Base-by-base conservation (phyloP, 2,797 vertebrate genomes). In the Argentina silus region DNA sequence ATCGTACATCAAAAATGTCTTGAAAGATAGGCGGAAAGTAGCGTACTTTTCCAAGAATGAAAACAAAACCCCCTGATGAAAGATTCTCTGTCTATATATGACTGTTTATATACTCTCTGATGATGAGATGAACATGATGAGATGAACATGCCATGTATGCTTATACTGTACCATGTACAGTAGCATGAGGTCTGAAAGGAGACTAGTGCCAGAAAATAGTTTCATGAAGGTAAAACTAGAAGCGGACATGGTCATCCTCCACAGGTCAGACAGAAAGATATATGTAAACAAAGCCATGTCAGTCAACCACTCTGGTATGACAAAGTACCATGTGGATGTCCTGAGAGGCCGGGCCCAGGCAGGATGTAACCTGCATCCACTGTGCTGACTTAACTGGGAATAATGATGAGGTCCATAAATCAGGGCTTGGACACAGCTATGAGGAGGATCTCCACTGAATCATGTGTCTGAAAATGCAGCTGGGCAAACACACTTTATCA, bases 401-500 rank as follows among this genome's bases (percentile, higher is more conserved):
- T 69, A 64, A 75, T 67, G 57, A 15, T 15, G 66, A 57, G 59
- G 8, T 9, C 47, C 73, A 78, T 80, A 78, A 80, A 81, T 81
- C 76, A 73, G 21, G 45, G 61, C 36, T 21, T 48, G 70, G 72
- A 78, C 73, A 62, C 44, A 47, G 75, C 73, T 74, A 70, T 70
- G 70, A 77, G 65, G 48, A 48, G 67, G 51, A 80, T 70, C 53
- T 75, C 53, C 62, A 65, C 48, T 71, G 60, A 61, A 36, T 70
- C 44, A 74, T 43, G 47, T 63, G 48, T 71, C 75, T 53, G 59
- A 42, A 17, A 61, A 72, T 6, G 55, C 72, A 81, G 70, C 72
- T 79, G 78, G 48, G 43, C 12, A 80, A 78, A 87, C 72, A 83
- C 56, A 66, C 45, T 81, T 50, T 43, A 81, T 85, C 77, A 81